A percentile compares a stretch with the other conserved stretches of the same genome.
Evolutionary conservation across 23 tunicate genomes (phyloP).

Genomic region (Oikopleura dioica): DNA sequence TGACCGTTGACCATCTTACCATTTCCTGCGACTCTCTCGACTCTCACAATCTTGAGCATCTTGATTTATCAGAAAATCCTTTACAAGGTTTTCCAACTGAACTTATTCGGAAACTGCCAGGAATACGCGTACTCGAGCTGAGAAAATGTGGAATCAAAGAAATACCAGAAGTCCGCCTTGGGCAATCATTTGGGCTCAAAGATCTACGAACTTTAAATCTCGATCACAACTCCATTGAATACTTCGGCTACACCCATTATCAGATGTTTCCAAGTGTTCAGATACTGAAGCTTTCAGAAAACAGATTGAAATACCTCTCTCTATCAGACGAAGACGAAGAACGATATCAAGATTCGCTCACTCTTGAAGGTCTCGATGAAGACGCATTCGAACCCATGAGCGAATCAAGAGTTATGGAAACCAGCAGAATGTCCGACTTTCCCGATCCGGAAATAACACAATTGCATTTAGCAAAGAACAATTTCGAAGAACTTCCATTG

Average conservation of each 20-base stretch:
- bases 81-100: neutral
- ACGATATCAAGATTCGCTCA: no score
- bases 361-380: no score
- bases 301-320: no score
- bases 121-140: neutral
- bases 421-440: neutral
- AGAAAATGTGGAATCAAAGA: neutral
- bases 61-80: neutral
- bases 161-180: no score
- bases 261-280: neutral
- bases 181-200: neutral
- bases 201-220: slow-evolving; percentile 6
- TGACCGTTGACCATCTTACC: neutral
- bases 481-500: neutral
- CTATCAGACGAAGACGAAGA: no score
- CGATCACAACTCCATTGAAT: neutral
- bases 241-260: neutral
- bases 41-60: neutral
- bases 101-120: neutral
- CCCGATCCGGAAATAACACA: neutral
- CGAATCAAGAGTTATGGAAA: no score
- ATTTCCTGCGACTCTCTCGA: neutral
- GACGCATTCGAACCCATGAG: no score
- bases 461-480: neutral
- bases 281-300: no score